phyloP scores from a whole-genome alignment of 2,797 vertebrate species.

The Epinephelus malabaricus region DNA sequence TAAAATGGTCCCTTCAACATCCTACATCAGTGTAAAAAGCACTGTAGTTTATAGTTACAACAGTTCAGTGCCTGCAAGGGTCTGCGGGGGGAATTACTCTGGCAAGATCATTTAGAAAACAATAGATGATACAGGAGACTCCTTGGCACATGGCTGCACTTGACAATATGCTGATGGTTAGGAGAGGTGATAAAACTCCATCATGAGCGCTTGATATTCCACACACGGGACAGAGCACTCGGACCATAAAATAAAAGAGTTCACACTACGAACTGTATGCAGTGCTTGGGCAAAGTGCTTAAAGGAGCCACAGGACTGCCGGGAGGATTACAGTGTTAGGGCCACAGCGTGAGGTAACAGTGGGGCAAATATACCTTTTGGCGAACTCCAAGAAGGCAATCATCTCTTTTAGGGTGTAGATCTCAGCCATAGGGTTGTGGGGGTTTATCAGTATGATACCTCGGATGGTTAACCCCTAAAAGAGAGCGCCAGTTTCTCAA shows the following conservation, averaged over 20 bases:
- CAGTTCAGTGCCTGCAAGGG: conserved; percentile 46
- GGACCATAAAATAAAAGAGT: conserved; percentile 43
- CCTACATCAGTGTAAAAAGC: conserved; percentile 44
- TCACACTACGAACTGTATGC: conserved; percentile 36
- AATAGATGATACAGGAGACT: conserved; percentile 56
- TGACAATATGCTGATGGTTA: conserved; percentile 73
- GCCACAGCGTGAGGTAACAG: conserved; percentile 16
- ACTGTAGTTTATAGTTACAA: conserved; percentile 66
- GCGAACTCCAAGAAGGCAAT: conserved; percentile 93
- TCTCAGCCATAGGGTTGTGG: conserved; percentile 95
- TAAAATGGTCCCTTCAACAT: conserved; percentile 23
- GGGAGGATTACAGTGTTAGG: conserved; percentile 29
- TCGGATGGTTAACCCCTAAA: conserved; percentile 89
- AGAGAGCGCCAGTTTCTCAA: conserved; percentile 23
- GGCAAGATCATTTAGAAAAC: conserved; percentile 68
- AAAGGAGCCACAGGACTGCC: conserved; percentile 32
- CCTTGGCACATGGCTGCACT: conserved; percentile 61
- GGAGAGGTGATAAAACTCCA: conserved; percentile 61
- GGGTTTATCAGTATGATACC: conserved; percentile 96
- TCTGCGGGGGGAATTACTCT: conserved; percentile 43
- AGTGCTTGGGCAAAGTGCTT: conserved; percentile 29
- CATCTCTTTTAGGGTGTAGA: conserved; percentile 92
- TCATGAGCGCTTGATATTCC: conserved; percentile 63
- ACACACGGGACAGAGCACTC: conserved; percentile 46
- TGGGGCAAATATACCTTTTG: conserved; percentile 88